Evolutionary conservation across 2,888 invertebrate species (phyloP).

Genomic region (Oscheius myriophilus): DNA sequence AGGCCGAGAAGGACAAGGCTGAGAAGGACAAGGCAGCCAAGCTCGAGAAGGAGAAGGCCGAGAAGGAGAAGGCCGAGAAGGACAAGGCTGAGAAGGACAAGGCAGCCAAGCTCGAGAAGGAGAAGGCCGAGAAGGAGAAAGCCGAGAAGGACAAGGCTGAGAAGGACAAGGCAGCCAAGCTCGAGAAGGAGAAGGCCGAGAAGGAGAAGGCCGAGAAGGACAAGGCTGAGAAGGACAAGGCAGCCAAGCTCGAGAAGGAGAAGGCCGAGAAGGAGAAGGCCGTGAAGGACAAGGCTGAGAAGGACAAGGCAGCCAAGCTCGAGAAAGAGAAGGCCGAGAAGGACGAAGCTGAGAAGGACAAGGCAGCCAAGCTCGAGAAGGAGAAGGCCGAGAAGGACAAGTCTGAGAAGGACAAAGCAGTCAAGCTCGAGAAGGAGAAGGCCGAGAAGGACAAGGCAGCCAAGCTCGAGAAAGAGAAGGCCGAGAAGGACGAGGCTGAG

Average conservation of each 20-base stretch:
- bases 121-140: slow-evolving; percentile 17
- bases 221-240: slow-evolving; percentile 8
- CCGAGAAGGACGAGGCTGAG: neutral
- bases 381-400: slow-evolving; percentile 17
- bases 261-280: slow-evolving; percentile 19
- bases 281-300: slow-evolving; percentile 22
- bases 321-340: slow-evolving; percentile 20
- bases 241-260: slow-evolving; percentile 8
- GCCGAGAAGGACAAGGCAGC: neutral
- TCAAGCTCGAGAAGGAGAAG: slow-evolving; percentile 1
- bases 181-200: slow-evolving; percentile 2
- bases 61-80: slow-evolving; percentile 20
- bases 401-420: slow-evolving; percentile 12
- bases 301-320: slow-evolving; percentile 24
- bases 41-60: slow-evolving; percentile 21
- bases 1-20: slow-evolving; percentile 22
- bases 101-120: slow-evolving; percentile 26
- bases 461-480: slow-evolving; percentile 2
- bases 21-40: slow-evolving; percentile 4
- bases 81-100: slow-evolving; percentile 24
- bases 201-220: slow-evolving; percentile 14
- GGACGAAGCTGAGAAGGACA: slow-evolving; percentile 14
- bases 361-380: slow-evolving; percentile 22
- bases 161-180: slow-evolving; percentile 17
- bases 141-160: slow-evolving; percentile 3